Conservation (phyloP, 2,113 vertebrate genomes). For the Vidua macroura region DNA sequence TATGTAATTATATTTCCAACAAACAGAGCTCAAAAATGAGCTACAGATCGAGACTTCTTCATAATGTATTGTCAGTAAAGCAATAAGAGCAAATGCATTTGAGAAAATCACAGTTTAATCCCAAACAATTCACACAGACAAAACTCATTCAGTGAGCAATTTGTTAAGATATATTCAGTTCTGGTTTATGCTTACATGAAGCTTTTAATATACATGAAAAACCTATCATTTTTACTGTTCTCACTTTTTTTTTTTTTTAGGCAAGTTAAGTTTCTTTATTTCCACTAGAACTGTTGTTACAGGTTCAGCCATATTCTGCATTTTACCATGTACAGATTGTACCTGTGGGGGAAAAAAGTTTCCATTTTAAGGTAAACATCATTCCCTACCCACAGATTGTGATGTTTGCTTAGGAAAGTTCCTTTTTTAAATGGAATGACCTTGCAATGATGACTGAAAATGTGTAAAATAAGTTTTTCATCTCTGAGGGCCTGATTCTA, state of each 20-base stretch:
- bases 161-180: constrained; percentile 24
- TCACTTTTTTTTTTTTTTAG: neutral
- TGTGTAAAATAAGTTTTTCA: constrained; percentile 18
- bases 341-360: neutral
- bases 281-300: neutral
- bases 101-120: constrained; percentile 25
- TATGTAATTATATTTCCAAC: constrained; percentile 3
- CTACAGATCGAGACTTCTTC: neutral
- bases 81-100: neutral
- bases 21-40: constrained; percentile 15
- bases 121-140: neutral
- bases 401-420: constrained; percentile 26
- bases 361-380: constrained; percentile 54
- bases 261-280: constrained; percentile 11
- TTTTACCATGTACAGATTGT: constrained; percentile 16
- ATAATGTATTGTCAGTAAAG: neutral
- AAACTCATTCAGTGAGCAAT: constrained; percentile 9
- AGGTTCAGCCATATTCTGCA: neutral
- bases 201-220: neutral
- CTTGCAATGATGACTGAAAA: neutral
- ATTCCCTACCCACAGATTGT: neutral
- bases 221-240: neutral
- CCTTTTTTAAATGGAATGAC: constrained; percentile 14
- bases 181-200: constrained; percentile 2
- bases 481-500: constrained; percentile 23